Percentiles rank a stretch among this genome's conserved stretches.
Evolutionary conservation across 2,888 invertebrate species (phyloP).

Genomic region (Chrysomela aeneicollis): DNA sequence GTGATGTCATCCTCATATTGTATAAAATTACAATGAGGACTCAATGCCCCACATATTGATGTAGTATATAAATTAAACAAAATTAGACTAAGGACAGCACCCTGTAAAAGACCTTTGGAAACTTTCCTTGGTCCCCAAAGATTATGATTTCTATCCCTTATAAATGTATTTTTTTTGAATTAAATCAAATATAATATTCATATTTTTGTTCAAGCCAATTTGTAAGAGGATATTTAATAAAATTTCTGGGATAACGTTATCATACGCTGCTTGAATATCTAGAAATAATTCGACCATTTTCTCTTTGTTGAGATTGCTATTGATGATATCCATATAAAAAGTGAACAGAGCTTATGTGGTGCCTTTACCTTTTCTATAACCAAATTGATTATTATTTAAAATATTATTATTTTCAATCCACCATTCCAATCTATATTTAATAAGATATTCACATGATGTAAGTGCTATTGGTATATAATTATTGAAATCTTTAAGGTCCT

Average conservation of each 20-base stretch:
- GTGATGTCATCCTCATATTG: slow-evolving; percentile 13
- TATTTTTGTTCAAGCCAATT: not conserved
- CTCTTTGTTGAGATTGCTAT: slow-evolving; percentile 3
- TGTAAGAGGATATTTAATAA: not conserved
- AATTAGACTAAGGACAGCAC: not conserved
- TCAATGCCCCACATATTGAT: not conserved
- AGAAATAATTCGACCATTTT: slow-evolving; percentile 7
- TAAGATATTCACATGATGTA: too few species aligned
- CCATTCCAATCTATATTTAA: too few species aligned
- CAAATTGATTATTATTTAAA: slow-evolving; percentile 10
- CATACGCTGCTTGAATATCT: slow-evolving; percentile 17
- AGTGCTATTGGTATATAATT: too few species aligned
- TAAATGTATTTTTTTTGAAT: not conserved
- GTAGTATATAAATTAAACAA: not conserved
- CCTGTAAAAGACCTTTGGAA: not conserved
- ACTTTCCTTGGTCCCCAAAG: not conserved
- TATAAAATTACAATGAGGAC: slow-evolving; percentile 1
- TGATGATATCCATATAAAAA: not conserved
- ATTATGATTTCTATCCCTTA: not conserved
- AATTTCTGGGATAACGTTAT: slow-evolving; percentile 16
- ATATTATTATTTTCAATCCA: not conserved
- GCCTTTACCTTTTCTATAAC: slow-evolving; percentile 21
- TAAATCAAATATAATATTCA: not conserved
- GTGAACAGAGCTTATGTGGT: not conserved
- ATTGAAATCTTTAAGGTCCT: too few species aligned